phyloP scores from a whole-genome alignment of 1,140 invertebrate species.

The Bombus sibiricus region DNA sequence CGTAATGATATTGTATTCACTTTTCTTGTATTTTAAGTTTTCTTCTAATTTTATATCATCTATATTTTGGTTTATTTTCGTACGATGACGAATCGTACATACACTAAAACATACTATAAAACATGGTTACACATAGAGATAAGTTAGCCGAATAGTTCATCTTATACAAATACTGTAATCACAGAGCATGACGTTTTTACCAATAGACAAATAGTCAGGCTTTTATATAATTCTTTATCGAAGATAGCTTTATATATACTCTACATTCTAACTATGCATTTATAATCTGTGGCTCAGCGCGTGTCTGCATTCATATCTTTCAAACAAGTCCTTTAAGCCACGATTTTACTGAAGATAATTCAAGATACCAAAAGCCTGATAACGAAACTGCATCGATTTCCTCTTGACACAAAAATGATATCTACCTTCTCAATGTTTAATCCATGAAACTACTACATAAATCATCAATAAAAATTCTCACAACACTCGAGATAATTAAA shows the following conservation, averaged over 20 bases:
- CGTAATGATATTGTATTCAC: neutral
- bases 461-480: neutral
- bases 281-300: neutral
- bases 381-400: neutral
- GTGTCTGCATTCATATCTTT: neutral
- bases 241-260: neutral
- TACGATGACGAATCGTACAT: constrained; percentile 13
- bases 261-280: neutral
- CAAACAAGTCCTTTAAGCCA: neutral
- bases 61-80: neutral
- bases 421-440: neutral
- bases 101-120: constrained; percentile 13
- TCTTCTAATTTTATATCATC: neutral
- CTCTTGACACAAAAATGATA: neutral
- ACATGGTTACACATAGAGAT: constrained; percentile 31
- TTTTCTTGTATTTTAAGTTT: neutral
- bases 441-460: neutral
- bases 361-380: neutral
- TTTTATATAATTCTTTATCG: neutral
- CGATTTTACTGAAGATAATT: neutral
- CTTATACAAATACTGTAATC: constrained; percentile 48
- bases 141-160: constrained; percentile 21
- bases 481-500: neutral
- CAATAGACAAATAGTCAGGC: neutral
- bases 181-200: neutral